A percentile compares a stretch with the other conserved stretches of the same genome.
These are phyloP conservation scores for Germaria angustata DNA, from an alignment of 2,888 invertebrate genomes.

Conservation along the genomic window DNA sequence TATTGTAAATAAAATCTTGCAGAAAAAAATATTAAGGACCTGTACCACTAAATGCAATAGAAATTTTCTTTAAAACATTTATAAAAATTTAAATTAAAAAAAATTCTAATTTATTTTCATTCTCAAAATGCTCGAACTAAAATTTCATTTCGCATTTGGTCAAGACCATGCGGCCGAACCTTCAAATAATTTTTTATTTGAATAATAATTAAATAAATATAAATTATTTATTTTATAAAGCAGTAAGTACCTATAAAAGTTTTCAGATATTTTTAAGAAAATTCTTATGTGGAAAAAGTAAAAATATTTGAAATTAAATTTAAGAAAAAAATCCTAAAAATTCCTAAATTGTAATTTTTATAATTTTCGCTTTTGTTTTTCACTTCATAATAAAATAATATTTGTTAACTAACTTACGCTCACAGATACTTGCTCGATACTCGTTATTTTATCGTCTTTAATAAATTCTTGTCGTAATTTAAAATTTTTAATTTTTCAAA, in stretches of 20 bases:
- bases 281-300: neutral
- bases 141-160: too few relatives aligned
- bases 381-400: neutral
- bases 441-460: neutral
- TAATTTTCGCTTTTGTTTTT: neutral
- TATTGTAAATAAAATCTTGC: too few relatives aligned
- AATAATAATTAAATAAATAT: too few relatives aligned
- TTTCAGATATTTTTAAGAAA: conserved; percentile 8
- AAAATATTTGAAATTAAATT: conserved; percentile 10
- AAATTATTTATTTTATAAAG: neutral
- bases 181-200: too few relatives aligned
- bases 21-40: too few relatives aligned
- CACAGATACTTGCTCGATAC: neutral
- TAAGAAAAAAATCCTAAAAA: neutral
- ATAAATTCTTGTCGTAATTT: neutral
- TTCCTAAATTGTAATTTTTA: neutral
- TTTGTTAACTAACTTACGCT: neutral
- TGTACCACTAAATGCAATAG: too few relatives aligned
- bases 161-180: too few relatives aligned
- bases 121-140: too few relatives aligned
- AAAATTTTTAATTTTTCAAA: neutral
- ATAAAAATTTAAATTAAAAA: too few relatives aligned
- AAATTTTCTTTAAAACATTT: too few relatives aligned
- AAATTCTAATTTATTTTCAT: too few relatives aligned
- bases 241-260: conserved; percentile 9